A percentile compares a stretch with the other conserved stretches of the same genome.
Evolutionary conservation across 2,888 invertebrate species (phyloP).

Genomic region (Hypomecis punctinalis): DNA sequence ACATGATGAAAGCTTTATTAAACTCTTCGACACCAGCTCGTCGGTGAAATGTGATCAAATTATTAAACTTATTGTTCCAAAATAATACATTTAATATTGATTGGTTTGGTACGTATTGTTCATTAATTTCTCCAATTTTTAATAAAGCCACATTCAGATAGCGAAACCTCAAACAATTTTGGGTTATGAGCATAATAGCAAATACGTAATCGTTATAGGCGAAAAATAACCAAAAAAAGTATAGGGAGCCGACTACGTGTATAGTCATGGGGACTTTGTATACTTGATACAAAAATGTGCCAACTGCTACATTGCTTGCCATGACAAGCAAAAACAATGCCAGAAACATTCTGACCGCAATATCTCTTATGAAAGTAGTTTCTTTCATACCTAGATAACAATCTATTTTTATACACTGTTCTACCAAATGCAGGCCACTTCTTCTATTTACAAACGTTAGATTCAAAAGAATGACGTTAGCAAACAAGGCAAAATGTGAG

Average conservation of each 20-base stretch:
- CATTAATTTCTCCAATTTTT: conserved; percentile 57
- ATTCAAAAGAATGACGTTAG: conserved; percentile 53
- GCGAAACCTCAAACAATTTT: conserved; percentile 56
- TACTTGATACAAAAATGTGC: conserved; percentile 48
- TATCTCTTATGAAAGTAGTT: conserved; percentile 64
- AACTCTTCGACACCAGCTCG: conserved; percentile 51
- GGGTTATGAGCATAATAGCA: conserved; percentile 33
- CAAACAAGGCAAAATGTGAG: conserved; percentile 49
- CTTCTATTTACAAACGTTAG: conserved; percentile 54
- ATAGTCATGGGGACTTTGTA: conserved; percentile 49
- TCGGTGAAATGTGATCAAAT: conserved; percentile 56
- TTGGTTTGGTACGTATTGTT: conserved; percentile 59
- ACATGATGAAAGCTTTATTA: conserved; percentile 51
- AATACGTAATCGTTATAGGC: conserved; percentile 58
- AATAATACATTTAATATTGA: conserved; percentile 55
- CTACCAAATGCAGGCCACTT: conserved; percentile 52
- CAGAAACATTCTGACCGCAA: conserved; percentile 44
- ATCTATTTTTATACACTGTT: conserved; percentile 61
- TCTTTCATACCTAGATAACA: conserved; percentile 59
- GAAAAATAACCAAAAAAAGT: conserved; percentile 54
- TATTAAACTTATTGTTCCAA: conserved; percentile 61
- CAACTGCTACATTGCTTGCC: conserved; percentile 43
- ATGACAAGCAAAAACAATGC: conserved; percentile 38
- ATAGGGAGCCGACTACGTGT: conserved; percentile 49
- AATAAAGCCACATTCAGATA: conserved; percentile 67